Evolutionary conservation across 2,888 invertebrate genomes (phyloP).

Genomic region (Lathronympha strigana): DNA sequence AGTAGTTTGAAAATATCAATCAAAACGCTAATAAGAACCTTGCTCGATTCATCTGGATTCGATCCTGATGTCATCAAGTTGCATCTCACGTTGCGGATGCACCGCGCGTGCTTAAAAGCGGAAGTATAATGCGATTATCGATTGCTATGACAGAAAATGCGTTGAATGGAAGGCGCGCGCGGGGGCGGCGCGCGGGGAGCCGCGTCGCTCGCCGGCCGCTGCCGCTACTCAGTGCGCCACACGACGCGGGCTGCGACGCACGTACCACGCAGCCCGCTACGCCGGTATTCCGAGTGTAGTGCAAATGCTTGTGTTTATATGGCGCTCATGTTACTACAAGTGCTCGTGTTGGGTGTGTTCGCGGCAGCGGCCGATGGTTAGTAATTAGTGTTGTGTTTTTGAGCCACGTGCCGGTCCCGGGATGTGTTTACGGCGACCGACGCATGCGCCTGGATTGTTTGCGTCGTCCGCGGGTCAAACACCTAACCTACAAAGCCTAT

Average conservation of each 20-base stretch:
- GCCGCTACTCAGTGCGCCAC: conserved; percentile 65
- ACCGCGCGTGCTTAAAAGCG: conserved; percentile 77
- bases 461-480: conserved; percentile 75
- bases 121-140: conserved; percentile 83
- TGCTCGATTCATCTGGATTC: background rate
- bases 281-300: conserved; percentile 75
- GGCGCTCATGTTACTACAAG: conserved; percentile 91
- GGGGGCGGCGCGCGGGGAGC: conserved; percentile 54
- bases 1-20: too few relatives aligned
- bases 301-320: conserved; percentile 90
- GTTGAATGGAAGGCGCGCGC: conserved; percentile 76
- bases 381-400: conserved; percentile 50
- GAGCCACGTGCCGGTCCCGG: conserved; percentile 68
- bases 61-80: conserved; percentile 24
- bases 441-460: conserved; percentile 79
- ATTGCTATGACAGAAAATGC: conserved; percentile 83
- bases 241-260: conserved; percentile 55
- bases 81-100: conserved; percentile 70
- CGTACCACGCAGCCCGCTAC: conserved; percentile 77
- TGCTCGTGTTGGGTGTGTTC: conserved; percentile 83
- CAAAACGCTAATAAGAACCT: background rate
- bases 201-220: conserved; percentile 64
- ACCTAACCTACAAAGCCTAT: conserved; percentile 71
- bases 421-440: conserved; percentile 75
- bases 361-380: conserved; percentile 79